Evolutionary conservation across 2,888 invertebrate species (phyloP).

Genomic region (Terebella lapidaria): DNA sequence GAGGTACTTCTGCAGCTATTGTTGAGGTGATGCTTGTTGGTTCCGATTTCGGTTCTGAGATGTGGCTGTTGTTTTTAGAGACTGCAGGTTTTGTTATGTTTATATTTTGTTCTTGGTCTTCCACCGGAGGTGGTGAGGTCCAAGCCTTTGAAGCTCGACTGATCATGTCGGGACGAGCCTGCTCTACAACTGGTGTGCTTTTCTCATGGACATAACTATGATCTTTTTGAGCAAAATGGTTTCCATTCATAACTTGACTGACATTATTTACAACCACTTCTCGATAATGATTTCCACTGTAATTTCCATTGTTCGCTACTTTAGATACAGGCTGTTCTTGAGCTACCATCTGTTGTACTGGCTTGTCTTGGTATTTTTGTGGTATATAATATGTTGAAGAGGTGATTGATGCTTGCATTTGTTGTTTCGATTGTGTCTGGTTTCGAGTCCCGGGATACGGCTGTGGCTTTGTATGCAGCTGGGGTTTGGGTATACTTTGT

Average conservation of each 20-base stretch:
- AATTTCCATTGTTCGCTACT: not conserved
- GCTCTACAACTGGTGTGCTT: not conserved
- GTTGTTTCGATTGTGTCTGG: no score
- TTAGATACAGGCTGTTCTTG: not conserved
- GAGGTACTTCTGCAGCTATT: not conserved
- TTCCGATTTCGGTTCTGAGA: not conserved
- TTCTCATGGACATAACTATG: no score
- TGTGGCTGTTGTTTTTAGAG: not conserved
- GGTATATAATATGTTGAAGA: no score
- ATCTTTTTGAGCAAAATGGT: not conserved
- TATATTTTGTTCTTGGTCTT: not conserved
- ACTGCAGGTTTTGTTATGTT: not conserved
- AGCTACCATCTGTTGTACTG: not conserved
- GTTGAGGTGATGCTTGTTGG: not conserved
- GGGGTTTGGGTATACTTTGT: no score
- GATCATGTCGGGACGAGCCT: not conserved
- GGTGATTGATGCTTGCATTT: no score
- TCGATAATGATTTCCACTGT: not conserved
- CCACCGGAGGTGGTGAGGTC: constrained; percentile 32
- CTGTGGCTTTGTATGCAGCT: no score
- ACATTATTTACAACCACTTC: not conserved
- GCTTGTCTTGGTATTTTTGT: no score
- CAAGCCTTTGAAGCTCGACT: constrained; percentile 27
- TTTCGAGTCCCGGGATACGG: no score
- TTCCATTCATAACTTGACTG: not conserved